These are phyloP conservation scores for Rhabdophis nuchalis DNA, from an alignment of 2,797 vertebrate species.

Conservation along the genomic window DNA sequence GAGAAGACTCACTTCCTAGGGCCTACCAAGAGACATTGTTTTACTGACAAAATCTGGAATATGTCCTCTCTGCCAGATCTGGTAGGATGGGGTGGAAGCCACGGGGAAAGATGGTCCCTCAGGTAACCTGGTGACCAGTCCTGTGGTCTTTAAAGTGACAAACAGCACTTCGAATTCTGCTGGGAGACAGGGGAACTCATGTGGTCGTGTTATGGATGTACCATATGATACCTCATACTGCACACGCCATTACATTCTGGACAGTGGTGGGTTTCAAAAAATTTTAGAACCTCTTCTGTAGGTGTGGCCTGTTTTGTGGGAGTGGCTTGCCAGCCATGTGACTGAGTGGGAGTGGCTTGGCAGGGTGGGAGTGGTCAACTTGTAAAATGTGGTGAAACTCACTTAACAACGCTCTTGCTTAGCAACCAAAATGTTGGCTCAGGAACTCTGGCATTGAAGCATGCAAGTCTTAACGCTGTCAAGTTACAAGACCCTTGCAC, in stretches of 20 bases:
- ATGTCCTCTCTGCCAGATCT: not conserved
- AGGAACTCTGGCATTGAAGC: no score
- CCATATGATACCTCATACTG: not conserved
- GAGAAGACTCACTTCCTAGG: not conserved
- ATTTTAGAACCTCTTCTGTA: no score
- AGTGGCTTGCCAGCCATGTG: no score
- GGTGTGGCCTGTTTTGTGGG: no score
- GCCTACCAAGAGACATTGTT: not conserved
- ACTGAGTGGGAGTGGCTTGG: no score
- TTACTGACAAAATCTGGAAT: not conserved
- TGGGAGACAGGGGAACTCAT: not conserved
- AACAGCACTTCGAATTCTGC: not conserved
- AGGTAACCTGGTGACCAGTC: not conserved
- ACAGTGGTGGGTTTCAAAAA: no score
- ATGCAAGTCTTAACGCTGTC: no score
- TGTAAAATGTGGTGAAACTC: no score
- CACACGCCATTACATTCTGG: not conserved
- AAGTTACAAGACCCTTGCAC: no score
- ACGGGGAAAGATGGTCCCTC: not conserved
- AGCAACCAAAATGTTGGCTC: no score
- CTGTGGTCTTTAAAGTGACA: not conserved
- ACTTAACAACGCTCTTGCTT: no score
- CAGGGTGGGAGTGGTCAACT: no score
- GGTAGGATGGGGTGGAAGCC: not conserved
- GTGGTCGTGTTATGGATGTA: not conserved